Evolutionary conservation across 2,888 invertebrate genomes (phyloP), one percentile per base, ranked within the genome.

Genomic region (Ochlodes sylvanus): DNA sequence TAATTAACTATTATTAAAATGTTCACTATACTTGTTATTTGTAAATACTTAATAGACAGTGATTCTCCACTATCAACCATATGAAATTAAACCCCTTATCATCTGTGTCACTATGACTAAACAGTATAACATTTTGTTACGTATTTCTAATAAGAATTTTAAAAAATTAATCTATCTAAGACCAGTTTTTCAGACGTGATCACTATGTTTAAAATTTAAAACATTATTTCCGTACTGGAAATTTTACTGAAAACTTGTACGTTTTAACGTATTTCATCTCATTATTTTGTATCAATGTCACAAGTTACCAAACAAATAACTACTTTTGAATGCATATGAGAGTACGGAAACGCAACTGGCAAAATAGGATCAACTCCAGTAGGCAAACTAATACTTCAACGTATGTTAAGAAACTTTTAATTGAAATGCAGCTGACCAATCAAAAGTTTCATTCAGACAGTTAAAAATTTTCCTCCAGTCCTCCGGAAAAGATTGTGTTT

Each of bases 361-460:
- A 27, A 56, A 55, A 67, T 61, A 67, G 67, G 61, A 67, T 67
- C 55, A 67, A 62, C 67, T 67, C 47, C 15, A 55, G 19, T 54
- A 27, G 12, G 55, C 60, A 42, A 67, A 62, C 55, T 62, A 62
- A 67, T 62, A 38, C 61, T 67, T 42, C 61, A 62, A 62, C 62
- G 61, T 56, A 67, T 67, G 55, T 44, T 38, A 56, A 67, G 55
- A 62, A 67, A 67, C 55, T 67, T 67, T 62, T 61, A 67, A 67
- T 67, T 67, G 67, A 67, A 67, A 62, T 56, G 61, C 61, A 61
- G 52, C 61, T 61, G 67, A 67, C 67, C 67, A 67, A 61, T 62
- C 61, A 56, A 62, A 67, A 67, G 61, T 67, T 67, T 32, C 42
- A 62, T 47, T 61, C 61, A 47, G 61, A 67, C 62, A 61, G 67